Conservation (phyloP, 2,113 vertebrate genomes). For the Thomomys bottae region DNA sequence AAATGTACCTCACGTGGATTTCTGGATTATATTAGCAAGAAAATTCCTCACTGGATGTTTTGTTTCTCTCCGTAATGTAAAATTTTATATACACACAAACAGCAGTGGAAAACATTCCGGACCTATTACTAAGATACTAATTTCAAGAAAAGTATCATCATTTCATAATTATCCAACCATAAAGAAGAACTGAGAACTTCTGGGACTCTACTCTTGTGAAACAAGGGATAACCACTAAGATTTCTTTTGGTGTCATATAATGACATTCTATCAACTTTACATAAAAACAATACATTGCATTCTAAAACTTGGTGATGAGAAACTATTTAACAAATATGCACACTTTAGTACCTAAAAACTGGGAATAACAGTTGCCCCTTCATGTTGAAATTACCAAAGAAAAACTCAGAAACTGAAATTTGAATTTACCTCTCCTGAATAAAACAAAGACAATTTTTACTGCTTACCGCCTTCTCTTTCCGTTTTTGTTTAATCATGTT, state of each 20-base stretch:
- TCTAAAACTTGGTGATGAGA: neutral
- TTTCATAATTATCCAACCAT: neutral
- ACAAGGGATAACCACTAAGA: neutral
- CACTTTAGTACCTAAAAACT: constrained; percentile 10
- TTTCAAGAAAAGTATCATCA: neutral
- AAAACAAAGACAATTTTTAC: neutral
- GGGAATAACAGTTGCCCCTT: neutral
- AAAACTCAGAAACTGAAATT: neutral
- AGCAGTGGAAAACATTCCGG: neutral
- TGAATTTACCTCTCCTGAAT: constrained; percentile 26
- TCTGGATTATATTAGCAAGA: neutral
- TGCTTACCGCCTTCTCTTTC: constrained; percentile 98
- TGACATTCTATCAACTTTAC: neutral
- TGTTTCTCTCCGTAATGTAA: neutral
- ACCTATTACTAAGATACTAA: neutral
- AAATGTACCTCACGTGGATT: neutral
- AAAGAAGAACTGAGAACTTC: neutral
- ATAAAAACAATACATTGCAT: neutral
- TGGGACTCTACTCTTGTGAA: neutral
- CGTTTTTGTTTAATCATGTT: constrained; percentile 99
- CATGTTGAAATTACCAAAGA: constrained; percentile 35
- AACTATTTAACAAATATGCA: neutral
- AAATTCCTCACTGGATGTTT: neutral
- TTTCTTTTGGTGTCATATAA: neutral
- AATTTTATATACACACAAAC: neutral